Conservation (phyloP, 2,797 vertebrate genomes). For the Echeneis naucrates region DNA sequence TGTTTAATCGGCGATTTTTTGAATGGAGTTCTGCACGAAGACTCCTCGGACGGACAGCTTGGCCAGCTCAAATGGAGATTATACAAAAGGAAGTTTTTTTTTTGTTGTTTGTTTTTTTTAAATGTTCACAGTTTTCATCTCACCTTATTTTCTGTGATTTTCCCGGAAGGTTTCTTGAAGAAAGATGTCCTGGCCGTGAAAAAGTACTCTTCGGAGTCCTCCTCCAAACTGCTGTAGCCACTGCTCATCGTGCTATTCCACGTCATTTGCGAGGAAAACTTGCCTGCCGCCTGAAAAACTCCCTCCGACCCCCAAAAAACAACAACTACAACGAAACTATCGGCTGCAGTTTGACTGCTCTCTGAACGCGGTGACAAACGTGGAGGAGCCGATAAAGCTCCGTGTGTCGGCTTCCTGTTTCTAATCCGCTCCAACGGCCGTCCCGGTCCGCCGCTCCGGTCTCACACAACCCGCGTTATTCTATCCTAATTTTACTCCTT, state of each 20-base stretch:
- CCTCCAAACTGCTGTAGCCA: conserved; percentile 98
- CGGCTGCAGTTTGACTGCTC: conserved; percentile 9
- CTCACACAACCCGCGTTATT: too few species aligned
- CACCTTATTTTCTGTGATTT: conserved; percentile 83
- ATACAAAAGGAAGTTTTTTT: too few species aligned
- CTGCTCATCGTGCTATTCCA: conserved; percentile 98
- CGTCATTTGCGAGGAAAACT: conserved; percentile 84
- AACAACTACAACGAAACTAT: neutral
- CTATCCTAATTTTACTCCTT: conserved; percentile 40
- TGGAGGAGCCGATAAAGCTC: neutral
- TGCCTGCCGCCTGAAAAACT: conserved; percentile 64
- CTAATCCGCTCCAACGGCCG: conserved; percentile 38
- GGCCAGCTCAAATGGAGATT: too few species aligned
- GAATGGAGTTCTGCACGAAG: neutral
- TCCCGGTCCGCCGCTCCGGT: conserved; percentile 17
- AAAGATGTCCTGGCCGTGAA: conserved; percentile 98
- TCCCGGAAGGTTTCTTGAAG: conserved; percentile 89
- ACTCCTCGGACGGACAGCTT: neutral
- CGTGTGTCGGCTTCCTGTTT: conserved; percentile 56
- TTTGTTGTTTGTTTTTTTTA: too few species aligned
- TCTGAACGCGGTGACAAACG: neutral
- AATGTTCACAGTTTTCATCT: too few species aligned
- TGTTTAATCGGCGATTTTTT: neutral
- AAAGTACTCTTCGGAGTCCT: conserved; percentile 96
- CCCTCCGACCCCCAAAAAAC: neutral